Evolutionary conservation across 2,888 invertebrate genomes (phyloP).

Genomic region (Cordilura impudica): DNA sequence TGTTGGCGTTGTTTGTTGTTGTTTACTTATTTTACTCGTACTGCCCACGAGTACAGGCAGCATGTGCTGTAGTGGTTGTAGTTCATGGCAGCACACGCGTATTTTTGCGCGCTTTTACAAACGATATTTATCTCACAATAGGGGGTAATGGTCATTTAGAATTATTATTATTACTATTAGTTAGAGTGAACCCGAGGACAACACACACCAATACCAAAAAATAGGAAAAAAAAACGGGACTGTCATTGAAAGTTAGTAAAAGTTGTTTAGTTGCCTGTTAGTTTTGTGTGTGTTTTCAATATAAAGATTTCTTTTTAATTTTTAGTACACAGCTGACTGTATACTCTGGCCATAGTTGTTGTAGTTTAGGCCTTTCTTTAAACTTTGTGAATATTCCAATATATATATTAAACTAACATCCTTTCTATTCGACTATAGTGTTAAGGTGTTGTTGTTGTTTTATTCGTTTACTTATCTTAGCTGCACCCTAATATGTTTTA

Average conservation of each 20-base stretch:
- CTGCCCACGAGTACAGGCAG: background rate
- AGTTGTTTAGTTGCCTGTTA: background rate
- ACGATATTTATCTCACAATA: conserved; percentile 64
- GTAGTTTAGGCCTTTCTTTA: conserved; percentile 17
- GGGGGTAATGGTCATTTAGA: conserved; percentile 63
- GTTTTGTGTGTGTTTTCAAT: background rate
- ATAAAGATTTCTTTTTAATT: conserved; percentile 1
- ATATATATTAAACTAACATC: conserved; percentile 22
- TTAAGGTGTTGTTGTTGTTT: background rate
- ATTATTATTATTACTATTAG: conserved; percentile 53
- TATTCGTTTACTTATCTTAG: background rate
- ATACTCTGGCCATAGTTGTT: background rate
- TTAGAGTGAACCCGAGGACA: conserved; percentile 4
- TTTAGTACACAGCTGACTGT: too few relatives aligned
- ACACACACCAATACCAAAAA: too few relatives aligned
- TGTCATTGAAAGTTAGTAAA: too few relatives aligned
- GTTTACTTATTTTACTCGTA: background rate
- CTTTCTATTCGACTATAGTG: background rate
- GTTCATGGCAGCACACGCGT: conserved; percentile 39
- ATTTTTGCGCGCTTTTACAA: conserved; percentile 40
- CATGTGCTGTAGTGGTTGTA: background rate
- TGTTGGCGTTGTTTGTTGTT: background rate
- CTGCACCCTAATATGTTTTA: conserved; percentile 6
- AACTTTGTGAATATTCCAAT: conserved; percentile 8
- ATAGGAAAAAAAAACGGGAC: background rate